Percentiles rank a stretch among this genome's conserved stretches.
These are phyloP conservation scores for Luperina testacea DNA, from an alignment of 2,888 invertebrate species.

Conservation along the genomic window DNA sequence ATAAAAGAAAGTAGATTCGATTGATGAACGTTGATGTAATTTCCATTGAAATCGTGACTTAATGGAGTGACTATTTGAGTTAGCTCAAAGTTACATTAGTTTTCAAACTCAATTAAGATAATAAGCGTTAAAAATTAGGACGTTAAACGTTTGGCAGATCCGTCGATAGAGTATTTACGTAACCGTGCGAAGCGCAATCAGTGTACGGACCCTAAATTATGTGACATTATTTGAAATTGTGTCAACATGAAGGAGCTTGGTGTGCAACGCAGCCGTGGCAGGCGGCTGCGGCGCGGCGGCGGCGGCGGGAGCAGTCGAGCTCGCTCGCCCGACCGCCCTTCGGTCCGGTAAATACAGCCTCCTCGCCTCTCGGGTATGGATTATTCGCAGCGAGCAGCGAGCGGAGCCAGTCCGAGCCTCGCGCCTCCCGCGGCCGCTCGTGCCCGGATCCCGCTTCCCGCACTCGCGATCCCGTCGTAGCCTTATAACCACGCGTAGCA, in stretches of 20 bases:
- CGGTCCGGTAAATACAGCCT: slow-evolving; percentile 89
- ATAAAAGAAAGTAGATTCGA: slow-evolving; percentile 4
- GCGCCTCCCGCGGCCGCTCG: slow-evolving; percentile 82
- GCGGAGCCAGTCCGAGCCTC: slow-evolving; percentile 86
- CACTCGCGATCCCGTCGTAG: slow-evolving; percentile 68
- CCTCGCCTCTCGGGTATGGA: slow-evolving; percentile 87
- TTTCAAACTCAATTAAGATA: slow-evolving; percentile 57
- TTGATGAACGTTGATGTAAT: slow-evolving; percentile 20
- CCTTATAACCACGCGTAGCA: slow-evolving; percentile 64
- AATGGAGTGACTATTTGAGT: slow-evolving; percentile 28
- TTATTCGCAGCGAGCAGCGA: slow-evolving; percentile 85
- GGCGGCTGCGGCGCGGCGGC: slow-evolving; percentile 78
- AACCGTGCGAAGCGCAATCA: slow-evolving; percentile 74
- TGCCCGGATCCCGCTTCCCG: slow-evolving; percentile 58
- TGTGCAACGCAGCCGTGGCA: slow-evolving; percentile 70
- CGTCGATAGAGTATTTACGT: slow-evolving; percentile 63
- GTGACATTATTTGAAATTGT: slow-evolving; percentile 87
- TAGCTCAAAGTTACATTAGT: slow-evolving; percentile 59
- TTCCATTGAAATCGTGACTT: slow-evolving; percentile 26
- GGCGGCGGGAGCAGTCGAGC: slow-evolving; percentile 79
- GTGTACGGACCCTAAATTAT: slow-evolving; percentile 77
- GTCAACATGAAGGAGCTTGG: slow-evolving; percentile 84
- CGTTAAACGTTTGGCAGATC: slow-evolving; percentile 56
- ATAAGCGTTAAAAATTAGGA: slow-evolving; percentile 57
- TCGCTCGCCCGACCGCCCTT: slow-evolving; percentile 84